Evolutionary conservation across 1,140 invertebrate species (phyloP), one percentile per base, ranked within the genome.

Genomic region (Diuraphis noxia): DNA sequence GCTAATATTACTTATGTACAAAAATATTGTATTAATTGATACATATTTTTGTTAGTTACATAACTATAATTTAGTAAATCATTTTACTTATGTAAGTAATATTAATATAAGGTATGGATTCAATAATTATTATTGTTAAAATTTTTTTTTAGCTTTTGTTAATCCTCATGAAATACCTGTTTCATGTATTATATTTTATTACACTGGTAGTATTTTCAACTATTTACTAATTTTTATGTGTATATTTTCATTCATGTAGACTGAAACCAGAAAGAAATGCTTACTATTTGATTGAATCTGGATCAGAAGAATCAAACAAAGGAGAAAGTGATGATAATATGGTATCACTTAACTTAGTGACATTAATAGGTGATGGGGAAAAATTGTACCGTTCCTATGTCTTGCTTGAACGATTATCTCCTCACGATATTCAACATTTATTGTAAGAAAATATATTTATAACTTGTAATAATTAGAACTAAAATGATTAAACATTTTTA

Each of bases 371-470:
- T 36, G 46, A 36, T 56, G 13, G 23, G 52, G 34, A 25, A 87
- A 87, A 7, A 52, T 34, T 87, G 17, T 87, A 30, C 25, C 21
- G 10, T 25, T 38, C 49, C 21, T 87, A 87, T 30, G 85, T 87
- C 3, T 40, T 38, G 5, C 46, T 87, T 52, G 85, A 87, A 87
- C 34, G 85, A 38, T 87, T 87, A 46, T 87, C 85, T 38, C 46
- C 85, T 30, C 9, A 38, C 0, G 85, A 87, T 40, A 87, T 87
- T 1, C 34, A 87, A 87, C 0, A 87, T 87, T 87, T 56, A 56
- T 56, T 3, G 85, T 87, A 87, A 87, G 85, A 38, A 41, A 56
- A 86, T 43, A 43, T 41, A 41, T 43, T 84, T 46, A 85, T 34
- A 46, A 46, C 43, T 34, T 21, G n/a, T n/a, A n/a, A 34, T 34